These are phyloP conservation scores for Sebastes dallii DNA, from an alignment of 2,797 vertebrate genomes.

Conservation along the genomic window DNA sequence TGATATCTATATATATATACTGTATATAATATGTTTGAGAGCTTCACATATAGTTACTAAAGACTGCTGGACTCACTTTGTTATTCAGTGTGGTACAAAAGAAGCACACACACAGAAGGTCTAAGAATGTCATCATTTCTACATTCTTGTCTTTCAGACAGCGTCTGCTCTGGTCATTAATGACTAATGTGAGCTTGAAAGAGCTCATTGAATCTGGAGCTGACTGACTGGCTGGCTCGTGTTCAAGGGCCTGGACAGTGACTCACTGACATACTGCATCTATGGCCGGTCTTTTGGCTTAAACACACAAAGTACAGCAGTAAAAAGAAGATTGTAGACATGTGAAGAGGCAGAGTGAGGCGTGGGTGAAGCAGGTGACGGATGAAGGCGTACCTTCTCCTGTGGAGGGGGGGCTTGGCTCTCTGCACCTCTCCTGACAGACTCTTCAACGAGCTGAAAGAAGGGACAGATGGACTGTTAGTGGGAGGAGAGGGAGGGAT, in stretches of 20 bases:
- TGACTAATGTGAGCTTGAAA: not conserved
- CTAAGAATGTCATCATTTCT: not conserved
- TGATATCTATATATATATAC: no score
- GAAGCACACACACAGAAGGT: no score
- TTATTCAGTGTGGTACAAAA: no score
- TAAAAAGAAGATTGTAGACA: not conserved
- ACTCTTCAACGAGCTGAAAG: constrained; percentile 37
- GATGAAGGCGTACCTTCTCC: constrained; percentile 56
- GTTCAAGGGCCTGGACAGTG: not conserved
- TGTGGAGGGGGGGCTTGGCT: constrained; percentile 46
- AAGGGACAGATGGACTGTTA: constrained; percentile 2
- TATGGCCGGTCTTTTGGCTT: not conserved
- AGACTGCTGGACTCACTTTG: no score
- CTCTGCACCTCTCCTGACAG: constrained; percentile 36
- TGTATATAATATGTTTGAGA: no score
- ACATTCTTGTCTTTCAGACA: not conserved
- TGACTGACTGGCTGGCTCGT: not conserved
- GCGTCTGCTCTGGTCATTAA: not conserved
- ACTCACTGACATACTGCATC: not conserved
- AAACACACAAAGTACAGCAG: not conserved
- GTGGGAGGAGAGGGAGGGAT: not conserved
- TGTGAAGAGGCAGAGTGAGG: not conserved
- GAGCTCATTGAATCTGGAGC: not conserved
- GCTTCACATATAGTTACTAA: no score
- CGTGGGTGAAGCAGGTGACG: not conserved